These are phyloP conservation scores for Cordilura impudica DNA, from an alignment of 2,888 invertebrate genomes.

Conservation along the genomic window DNA sequence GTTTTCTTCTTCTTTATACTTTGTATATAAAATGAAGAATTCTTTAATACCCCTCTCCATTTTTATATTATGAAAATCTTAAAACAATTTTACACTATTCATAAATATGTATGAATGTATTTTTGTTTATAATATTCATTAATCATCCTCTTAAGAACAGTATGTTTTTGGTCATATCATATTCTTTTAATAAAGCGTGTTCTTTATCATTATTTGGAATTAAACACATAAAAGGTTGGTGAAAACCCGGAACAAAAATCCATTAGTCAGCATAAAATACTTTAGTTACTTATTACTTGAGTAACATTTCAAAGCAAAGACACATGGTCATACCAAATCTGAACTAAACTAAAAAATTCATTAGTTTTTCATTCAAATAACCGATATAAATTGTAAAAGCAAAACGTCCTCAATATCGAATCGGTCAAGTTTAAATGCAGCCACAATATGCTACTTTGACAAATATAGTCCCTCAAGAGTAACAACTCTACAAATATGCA, in stretches of 20 bases:
- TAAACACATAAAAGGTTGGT: slow-evolving; percentile 2
- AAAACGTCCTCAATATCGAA: background rate
- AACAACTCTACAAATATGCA: too few species aligned
- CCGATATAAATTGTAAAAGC: background rate
- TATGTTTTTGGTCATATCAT: slow-evolving; percentile 33
- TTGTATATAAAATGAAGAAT: too few species aligned
- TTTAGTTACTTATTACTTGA: background rate
- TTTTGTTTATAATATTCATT: slow-evolving; percentile 19
- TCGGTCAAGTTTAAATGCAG: slow-evolving; percentile 3
- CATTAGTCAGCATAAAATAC: slow-evolving; percentile 49
- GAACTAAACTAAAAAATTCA: slow-evolving; percentile 16
- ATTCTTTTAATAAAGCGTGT: slow-evolving; percentile 36
- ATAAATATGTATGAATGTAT: background rate
- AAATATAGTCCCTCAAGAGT: background rate
- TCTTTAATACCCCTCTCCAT: too few species aligned
- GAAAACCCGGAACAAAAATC: slow-evolving; percentile 47
- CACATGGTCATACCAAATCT: slow-evolving; percentile 62
- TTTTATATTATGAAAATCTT: too few species aligned
- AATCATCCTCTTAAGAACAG: slow-evolving; percentile 39
- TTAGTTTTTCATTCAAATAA: slow-evolving; percentile 42
- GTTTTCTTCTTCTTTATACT: too few species aligned
- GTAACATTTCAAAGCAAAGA: slow-evolving; percentile 64
- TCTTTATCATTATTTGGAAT: slow-evolving; percentile 31
- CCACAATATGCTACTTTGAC: background rate
- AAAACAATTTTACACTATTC: too few species aligned